Conservation (phyloP, 2,888 invertebrate species). For the Archips crataeganus region DNA sequence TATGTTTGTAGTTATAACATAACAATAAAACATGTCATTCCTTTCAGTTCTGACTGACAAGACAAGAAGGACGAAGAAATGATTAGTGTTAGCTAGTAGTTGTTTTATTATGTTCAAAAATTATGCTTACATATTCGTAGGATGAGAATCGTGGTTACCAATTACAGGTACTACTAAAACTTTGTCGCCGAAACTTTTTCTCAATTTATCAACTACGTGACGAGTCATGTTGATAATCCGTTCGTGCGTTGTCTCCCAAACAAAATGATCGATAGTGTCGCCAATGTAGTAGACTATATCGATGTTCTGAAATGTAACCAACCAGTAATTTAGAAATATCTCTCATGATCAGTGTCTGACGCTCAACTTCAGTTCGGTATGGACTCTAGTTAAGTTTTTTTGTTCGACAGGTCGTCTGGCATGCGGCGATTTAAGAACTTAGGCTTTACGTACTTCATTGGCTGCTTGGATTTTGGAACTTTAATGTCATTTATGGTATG, state of each 20-base stretch:
- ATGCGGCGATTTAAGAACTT: too few relatives aligned
- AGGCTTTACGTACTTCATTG: too few relatives aligned
- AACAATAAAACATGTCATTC: not conserved
- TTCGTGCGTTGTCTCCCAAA: conserved; percentile 92
- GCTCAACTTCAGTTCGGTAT: not conserved
- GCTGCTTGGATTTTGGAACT: too few relatives aligned
- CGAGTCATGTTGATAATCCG: conserved; percentile 87
- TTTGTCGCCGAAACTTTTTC: conserved; percentile 83
- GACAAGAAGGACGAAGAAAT: not conserved
- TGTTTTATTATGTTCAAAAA: not conserved
- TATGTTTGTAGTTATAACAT: too few relatives aligned
- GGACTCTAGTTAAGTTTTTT: not conserved
- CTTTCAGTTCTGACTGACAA: too few relatives aligned
- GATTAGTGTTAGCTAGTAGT: not conserved
- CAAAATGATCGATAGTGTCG: conserved; percentile 93
- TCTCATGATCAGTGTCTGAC: not conserved
- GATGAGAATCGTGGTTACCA: conserved; percentile 95
- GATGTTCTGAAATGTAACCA: conserved; percentile 73
- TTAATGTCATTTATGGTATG: not conserved
- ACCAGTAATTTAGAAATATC: conserved; percentile 19
- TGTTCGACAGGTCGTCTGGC: not conserved
- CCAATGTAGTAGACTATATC: conserved; percentile 93
- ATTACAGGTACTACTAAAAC: conserved; percentile 89
- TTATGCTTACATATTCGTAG: conserved; percentile 91
- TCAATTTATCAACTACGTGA: conserved; percentile 81